Evolutionary conservation across 2,888 invertebrate species (phyloP), one percentile per base, ranked within the genome.

Genomic region (Trichogramma evanescens): DNA sequence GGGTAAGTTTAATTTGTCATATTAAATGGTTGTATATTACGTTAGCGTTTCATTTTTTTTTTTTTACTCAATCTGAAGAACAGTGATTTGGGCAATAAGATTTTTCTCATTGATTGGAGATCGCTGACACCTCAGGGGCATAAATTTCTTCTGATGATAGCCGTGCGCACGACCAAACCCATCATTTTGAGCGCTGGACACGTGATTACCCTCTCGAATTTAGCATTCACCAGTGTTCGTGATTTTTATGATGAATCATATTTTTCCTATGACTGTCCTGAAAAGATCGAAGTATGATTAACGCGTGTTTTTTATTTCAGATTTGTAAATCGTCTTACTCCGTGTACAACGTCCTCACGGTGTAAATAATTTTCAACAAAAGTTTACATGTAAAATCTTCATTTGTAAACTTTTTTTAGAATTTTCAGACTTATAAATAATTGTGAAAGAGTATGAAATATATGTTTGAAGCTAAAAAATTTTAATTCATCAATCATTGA

Each of bases 1-100:
- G 67, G 67, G 71, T 70, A 56, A 57, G 56, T n/a, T 51, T 10
- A 1, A 10, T 4, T 46, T 7, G 4, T 52, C 6, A 9, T 6
- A 7, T 10, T 55, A 26, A 8, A 55, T n/a, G 42, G 6, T 52
- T n/a, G 10, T 51, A 38, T 1, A 50, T 41, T 26, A 26, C 26
- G 26, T 1, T 26, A 26, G 26, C 26, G 43, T 42, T n/a, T 52
- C 3, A 43, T 52, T 43, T 6, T 52, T 42, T 52, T 52, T 43
- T 43, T 26, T 41, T 48, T 3, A 50, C 44, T 46, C 45, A 26
- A n/a, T 49, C 43, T 57, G 50, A 6, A 61, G 61, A 61, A 57
- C 13, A 39, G 38, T n/a, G 42, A 54, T 26, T 46, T 61, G 13
- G 61, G 61, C 50, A 50, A 44, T 53, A 54, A 42, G 6, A 54